Evolutionary conservation across 2,113 vertebrate genomes (phyloP), one percentile per base, ranked within the genome.

Genomic region (Gallinago media): DNA sequence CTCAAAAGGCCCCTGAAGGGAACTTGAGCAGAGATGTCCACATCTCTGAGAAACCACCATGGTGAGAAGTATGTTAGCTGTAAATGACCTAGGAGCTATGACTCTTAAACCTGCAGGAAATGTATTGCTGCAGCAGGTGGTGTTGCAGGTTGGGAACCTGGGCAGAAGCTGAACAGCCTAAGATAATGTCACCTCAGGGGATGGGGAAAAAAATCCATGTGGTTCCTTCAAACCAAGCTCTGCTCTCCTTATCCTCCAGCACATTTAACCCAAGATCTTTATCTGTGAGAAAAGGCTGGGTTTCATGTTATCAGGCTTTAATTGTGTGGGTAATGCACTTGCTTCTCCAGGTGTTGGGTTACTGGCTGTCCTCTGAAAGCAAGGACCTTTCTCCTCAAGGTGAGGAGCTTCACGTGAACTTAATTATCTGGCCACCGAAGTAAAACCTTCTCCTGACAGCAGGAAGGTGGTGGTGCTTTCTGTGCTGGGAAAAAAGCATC

Each of bases 301-400:
- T 88, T 93, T 93, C 27, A 1, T 10, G 13, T 25, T 44, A 22
- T 62, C 58, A 68, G 67, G 27, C 10, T 76, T 38, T 75, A 56
- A 67, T 10, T 32, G 76, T 65, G 58, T 47, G 70, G 55, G 65
- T 68, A 63, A 66, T 20, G 56, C 18, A 2, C 55, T 84, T 82
- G 63, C 74, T 88, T 72, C 76, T 63, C 49, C 63, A 56, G 54
- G 87, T 47, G 71, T 40, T 92, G 63, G 74, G 85, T 95, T 94
- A 67, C 90, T 71, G 38, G n/a, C 71, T 31, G 47, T 54, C 72
- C 65, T 92, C 87, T 67, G 42, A 49, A 59, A 80, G 15, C 67
- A 71, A 79, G 32, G 86, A 44, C 5, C 2, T 50, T 55, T 76
- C 89, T 97, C 65, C 52, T 89, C 80, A 85, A 86, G 68, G 59